Evolutionary conservation across 2,888 invertebrate genomes (phyloP), one percentile per base, ranked within the genome.

Genomic region (Tetheella fluctuosa): DNA sequence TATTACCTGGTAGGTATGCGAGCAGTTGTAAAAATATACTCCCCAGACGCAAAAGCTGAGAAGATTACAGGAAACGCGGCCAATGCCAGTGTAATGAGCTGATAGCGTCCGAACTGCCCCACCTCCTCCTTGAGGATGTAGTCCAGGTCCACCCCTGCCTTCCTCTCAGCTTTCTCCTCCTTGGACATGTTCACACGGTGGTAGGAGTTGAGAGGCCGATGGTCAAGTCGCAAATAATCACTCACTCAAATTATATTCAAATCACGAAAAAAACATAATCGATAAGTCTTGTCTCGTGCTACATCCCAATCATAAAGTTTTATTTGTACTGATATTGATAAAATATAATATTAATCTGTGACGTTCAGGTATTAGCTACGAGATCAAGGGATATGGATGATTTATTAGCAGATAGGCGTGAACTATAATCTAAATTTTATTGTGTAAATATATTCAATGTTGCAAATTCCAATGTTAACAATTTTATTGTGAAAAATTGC

Each of bases 21-120:
- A 8, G 89, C 90, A 0, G 89, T 89, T 0, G 92, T 91, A 62
- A 92, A 92, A 63, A 92, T 89, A 58, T 91, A 92, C 70, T 92
- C 92, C 20, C 91, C 90, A 0, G 91, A 77, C 0, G 90, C 91
- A 59, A 90, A 90, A 1, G 90, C 92, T 0, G 90, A 88, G 76
- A 92, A 91, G 25, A 92, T 90, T 12, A 90, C 84, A 0, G 91
- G 91, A 12, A 92, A 63, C 0, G 90, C 80, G 0, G 90, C 89
- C 34, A 91, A 78, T 1, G 86, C 72, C 60, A 91, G 70, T 6
- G 85, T 88, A 15, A 86, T 58, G 17, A 91, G 74, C 77, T 93
- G 92, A 68, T 91, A 93, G 60, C 72, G 76, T 1, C 91, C 92
- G 58, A 92, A 89, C 78, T 90, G 89, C 0, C 92, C 93, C 61